Base-by-base conservation (phyloP, 1,140 invertebrate genomes). In the Drosophila nasuta region DNA sequence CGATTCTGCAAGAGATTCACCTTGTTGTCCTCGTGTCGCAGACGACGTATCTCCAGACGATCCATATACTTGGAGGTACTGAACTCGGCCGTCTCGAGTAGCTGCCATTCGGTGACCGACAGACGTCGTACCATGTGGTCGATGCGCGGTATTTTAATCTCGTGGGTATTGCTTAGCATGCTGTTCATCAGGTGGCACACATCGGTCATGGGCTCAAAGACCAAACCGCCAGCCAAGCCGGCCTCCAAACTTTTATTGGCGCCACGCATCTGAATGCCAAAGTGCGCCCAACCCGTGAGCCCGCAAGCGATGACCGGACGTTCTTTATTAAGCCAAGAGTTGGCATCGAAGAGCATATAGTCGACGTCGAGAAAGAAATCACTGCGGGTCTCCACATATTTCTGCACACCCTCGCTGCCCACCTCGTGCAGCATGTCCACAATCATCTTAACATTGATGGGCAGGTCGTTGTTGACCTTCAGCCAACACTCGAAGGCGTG, bases 121-220 rank as follows among this genome's bases (percentile, higher is more conserved):
- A 75, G 33, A 2, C 43, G 38, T 7, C 15, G 45, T 0, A 75
- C 59, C 28, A 35, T 10, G 1, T 10, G 5, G 1, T 54, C 62
- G 0, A 79, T 25, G 7, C n/a, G 7, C 0, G 71, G 66, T 71
- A 81, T 54, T 1, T 3, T 20, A 0, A 79, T 13, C 15, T 72
- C 67, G 0, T 79, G 76, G 0, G 11, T 5, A 7, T 64, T 10
- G 11, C 65, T 30, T 0, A 81, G 43, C n/a, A 81, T 28, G 3
- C 38, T 10, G 45, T 73, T 79, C 77, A 81, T 76, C 25, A 81
- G 6, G 4, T 68, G 73, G 7, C 73, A 81, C 0, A 79, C 13
- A 49, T 79, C 76, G 1, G 52, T 59, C 72, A 81, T 75, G 7
- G 79, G 75, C n/a, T 81, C 76, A 13, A 8, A 81, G 17, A 81